These are phyloP conservation scores for Psittacus erithacus DNA, from an alignment of 2,113 vertebrate species.

Conservation along the genomic window DNA sequence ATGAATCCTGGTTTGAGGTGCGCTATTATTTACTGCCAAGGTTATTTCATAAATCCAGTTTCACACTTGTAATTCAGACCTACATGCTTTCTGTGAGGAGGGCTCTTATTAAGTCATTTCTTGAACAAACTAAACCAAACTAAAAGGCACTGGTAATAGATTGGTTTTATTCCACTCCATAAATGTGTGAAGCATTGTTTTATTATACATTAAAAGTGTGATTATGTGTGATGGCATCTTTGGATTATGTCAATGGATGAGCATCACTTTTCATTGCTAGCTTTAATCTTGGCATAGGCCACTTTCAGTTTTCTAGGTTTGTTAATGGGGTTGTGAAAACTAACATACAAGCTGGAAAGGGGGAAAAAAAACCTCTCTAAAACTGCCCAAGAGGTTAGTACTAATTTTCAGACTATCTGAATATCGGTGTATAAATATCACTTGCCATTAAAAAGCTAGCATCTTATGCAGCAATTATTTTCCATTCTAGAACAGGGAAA, in stretches of 20 bases:
- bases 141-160: constrained; percentile 35
- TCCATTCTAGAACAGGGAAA: not conserved
- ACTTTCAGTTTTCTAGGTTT: constrained; percentile 29
- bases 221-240: constrained; percentile 4
- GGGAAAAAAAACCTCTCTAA: not conserved
- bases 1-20: constrained; percentile 54
- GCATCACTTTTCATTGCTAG: not conserved
- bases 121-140: constrained; percentile 19
- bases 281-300: constrained; percentile 4
- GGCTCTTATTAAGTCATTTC: constrained; percentile 47
- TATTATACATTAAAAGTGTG: constrained; percentile 40
- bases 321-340: not conserved
- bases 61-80: constrained; percentile 57
- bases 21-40: constrained; percentile 70
- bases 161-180: not conserved
- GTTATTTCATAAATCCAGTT: constrained; percentile 69
- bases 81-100: constrained; percentile 5
- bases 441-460: not conserved
- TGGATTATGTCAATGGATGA: constrained; percentile 14
- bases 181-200: constrained; percentile 23
- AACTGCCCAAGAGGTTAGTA: not conserved
- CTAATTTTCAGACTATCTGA: not conserved
- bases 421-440: not conserved
- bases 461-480: not conserved
- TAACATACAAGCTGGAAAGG: not conserved